Percentiles rank a stretch among this genome's conserved stretches.
phyloP scores from a whole-genome alignment of 2,888 invertebrate species.

The Microctonus aethiopoides region DNA sequence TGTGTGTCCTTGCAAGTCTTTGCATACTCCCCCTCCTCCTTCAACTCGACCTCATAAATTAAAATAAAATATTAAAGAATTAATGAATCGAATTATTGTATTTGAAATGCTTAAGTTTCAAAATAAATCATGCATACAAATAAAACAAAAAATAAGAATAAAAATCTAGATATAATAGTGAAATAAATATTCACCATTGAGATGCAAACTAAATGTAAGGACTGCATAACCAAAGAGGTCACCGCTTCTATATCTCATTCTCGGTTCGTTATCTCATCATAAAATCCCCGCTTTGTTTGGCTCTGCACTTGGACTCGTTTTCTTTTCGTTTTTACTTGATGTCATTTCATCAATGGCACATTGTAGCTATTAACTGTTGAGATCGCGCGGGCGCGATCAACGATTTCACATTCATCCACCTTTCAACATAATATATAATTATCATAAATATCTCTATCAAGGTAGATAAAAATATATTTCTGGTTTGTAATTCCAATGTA shows the following conservation, averaged over 20 bases:
- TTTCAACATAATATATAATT: conserved; percentile 11
- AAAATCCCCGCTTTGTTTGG: conserved; percentile 33
- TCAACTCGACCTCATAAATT: conserved; percentile 64
- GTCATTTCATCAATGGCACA: conserved; percentile 33
- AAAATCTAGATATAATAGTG: not conserved
- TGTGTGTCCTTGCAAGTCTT: conserved; percentile 79
- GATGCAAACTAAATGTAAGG: conserved; percentile 60
- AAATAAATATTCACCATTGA: conserved; percentile 55
- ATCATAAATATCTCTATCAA: not conserved
- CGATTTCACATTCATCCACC: not conserved
- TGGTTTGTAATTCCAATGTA: not conserved
- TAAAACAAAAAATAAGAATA: conserved; percentile 19
- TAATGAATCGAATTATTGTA: not conserved
- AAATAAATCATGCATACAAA: not conserved
- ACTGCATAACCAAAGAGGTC: conserved; percentile 64
- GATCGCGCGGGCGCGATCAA: conserved; percentile 13
- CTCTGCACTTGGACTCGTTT: not conserved
- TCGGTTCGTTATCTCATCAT: conserved; percentile 66
- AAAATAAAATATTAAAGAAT: conserved; percentile 33
- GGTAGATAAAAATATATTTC: too few species aligned
- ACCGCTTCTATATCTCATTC: conserved; percentile 65
- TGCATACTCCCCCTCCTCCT: conserved; percentile 73
- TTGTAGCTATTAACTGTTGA: conserved; percentile 14
- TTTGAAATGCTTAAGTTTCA: not conserved
- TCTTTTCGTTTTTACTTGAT: conserved; percentile 1